Evolutionary conservation across 1,140 invertebrate genomes (phyloP).

Genomic region (Zophobas morio): DNA sequence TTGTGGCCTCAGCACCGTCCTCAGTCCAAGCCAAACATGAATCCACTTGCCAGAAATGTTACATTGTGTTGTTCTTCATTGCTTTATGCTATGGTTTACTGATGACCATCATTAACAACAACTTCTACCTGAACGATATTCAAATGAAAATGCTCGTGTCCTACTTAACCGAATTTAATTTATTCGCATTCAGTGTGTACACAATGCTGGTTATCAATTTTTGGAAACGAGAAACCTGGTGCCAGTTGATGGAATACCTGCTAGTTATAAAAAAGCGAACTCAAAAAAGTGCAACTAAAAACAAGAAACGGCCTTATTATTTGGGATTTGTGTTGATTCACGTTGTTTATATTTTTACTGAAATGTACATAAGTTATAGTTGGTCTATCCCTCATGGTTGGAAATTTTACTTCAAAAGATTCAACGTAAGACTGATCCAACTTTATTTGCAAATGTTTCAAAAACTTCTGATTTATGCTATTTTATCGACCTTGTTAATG

Average conservation of each 20-base stretch:
- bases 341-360: neutral
- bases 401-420: neutral
- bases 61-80: too few relatives aligned
- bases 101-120: conserved; percentile 8
- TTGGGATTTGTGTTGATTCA: neutral
- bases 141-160: neutral
- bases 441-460: neutral
- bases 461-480: neutral
- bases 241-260: neutral
- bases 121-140: neutral
- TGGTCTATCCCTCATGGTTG: neutral
- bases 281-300: neutral
- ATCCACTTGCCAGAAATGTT: too few relatives aligned
- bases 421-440: conserved; percentile 2
- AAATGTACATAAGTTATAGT: neutral
- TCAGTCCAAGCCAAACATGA: too few relatives aligned
- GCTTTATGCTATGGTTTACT: too few relatives aligned
- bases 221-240: neutral
- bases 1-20: too few relatives aligned
- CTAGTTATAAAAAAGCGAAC: neutral
- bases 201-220: conserved; percentile 3
- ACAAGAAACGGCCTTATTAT: neutral
- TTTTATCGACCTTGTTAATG: neutral
- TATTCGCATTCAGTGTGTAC: conserved; percentile 2
- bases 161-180: conserved; percentile 16